Conservation (phyloP, 1,140 invertebrate species). For the Drosophila nikananu region DNA sequence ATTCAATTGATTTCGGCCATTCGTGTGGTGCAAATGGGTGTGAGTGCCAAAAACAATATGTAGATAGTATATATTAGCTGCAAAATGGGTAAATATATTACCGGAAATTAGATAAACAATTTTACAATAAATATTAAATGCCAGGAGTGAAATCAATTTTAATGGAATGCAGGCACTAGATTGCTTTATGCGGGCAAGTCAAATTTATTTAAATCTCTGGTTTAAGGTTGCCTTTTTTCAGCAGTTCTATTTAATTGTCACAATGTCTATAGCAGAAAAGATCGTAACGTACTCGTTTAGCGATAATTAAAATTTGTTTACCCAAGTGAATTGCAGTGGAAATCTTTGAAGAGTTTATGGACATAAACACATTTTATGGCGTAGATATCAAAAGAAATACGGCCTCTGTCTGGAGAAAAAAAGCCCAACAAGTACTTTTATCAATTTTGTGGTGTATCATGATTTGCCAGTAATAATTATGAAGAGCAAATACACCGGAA, state of each 20-base stretch:
- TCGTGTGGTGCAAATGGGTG: constrained; percentile 4
- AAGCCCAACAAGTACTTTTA: constrained; percentile 10
- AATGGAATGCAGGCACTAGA: constrained; percentile 12
- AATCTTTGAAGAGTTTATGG: constrained; percentile 46
- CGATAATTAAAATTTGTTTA: constrained; percentile 48
- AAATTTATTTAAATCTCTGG: constrained; percentile 12
- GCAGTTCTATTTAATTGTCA: background rate
- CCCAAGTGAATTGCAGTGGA: constrained; percentile 43
- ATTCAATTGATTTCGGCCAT: constrained; percentile 33
- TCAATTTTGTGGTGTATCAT: constrained; percentile 31
- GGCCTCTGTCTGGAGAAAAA: constrained; percentile 13
- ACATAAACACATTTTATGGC: constrained; percentile 43
- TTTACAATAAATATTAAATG: constrained; percentile 45
- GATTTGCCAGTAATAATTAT: constrained; percentile 20
- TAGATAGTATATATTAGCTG: constrained; percentile 20
- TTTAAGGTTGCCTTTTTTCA: background rate
- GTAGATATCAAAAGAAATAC: constrained; percentile 54
- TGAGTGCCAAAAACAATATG: constrained; percentile 31
- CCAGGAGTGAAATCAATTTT: constrained; percentile 17
- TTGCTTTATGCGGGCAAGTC: constrained; percentile 21
- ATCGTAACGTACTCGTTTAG: constrained; percentile 21
- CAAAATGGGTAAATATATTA: constrained; percentile 42
- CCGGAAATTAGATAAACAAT: constrained; percentile 59
- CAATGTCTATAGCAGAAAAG: constrained; percentile 9
- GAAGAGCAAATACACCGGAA: constrained; percentile 30